Base-by-base conservation (phyloP, 37 sponge, comb jelly and placozoan species). In the Cladorhizidae sp. region DNA sequence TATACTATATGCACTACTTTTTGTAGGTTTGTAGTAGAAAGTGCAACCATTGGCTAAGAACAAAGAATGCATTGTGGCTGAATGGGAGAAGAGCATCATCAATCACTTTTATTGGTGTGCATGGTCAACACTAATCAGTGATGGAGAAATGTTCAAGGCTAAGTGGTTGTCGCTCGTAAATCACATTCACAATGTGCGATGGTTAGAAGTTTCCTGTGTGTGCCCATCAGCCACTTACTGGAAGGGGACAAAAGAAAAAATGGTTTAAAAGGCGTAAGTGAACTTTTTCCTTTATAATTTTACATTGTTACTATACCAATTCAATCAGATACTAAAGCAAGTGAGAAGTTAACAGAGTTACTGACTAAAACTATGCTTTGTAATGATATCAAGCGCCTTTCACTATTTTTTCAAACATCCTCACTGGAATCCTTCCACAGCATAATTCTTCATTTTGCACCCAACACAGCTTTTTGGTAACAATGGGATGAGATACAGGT, bases 361-460 rank as follows among this genome's bases (percentile, higher is more conserved):
- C 14, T 67, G 38, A 37, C 68, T 6, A 67, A 31, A 5, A 67
- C 3, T 18, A 8, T 7, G 38, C 68, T 36, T 31, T 56, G 33
- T 20, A 80, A 64, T 18, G 91, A 85, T 39, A 45, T 86, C 18
- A 33, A 11, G 23, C 76, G 75, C 36, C 56, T 90, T 25, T 86
- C 87, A 33, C 38, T 82, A 36, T 17, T 20, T 29, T 41, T 72
- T 61, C 92, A 91, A 56, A 91, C 92, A 42, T 78, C 75, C 22
- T 72, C 57, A 32, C 50, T 86, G n/a, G 87, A 86, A 64, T 38
- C 79, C 25, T 90, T 70, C 73, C 86, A 86, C 57, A 90, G 83
- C 81, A 78, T 90, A 7, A 36, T 86, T 3, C 86, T 45, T 62
- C 82, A 86, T 33, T 85, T 86, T 86, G 91, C 91, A 29, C 87